phyloP scores from a whole-genome alignment of 2,888 invertebrate genomes.

The Shargacucullia verbasci region DNA sequence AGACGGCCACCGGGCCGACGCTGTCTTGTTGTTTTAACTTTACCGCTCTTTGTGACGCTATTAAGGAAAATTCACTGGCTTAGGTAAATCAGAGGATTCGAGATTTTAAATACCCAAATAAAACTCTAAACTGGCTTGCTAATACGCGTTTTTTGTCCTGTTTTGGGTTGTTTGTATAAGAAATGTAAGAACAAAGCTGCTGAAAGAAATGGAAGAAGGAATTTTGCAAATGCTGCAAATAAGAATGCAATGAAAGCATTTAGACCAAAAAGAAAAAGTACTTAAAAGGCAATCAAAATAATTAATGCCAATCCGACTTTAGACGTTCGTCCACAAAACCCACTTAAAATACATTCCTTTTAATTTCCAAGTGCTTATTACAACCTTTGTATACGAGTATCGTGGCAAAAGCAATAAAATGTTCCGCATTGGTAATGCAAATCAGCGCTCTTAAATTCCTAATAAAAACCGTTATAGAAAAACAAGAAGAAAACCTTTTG shows the following conservation, averaged over 20 bases:
- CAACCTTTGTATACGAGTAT: constrained; percentile 54
- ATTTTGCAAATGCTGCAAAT: background rate
- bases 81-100: constrained; percentile 69
- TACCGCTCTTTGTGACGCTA: constrained; percentile 75
- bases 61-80: constrained; percentile 76
- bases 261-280: constrained; percentile 19
- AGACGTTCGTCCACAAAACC: constrained; percentile 29
- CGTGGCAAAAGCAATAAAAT: constrained; percentile 65
- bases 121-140: no score
- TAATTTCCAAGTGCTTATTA: constrained; percentile 49
- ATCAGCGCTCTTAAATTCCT: constrained; percentile 74
- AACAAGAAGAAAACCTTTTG: constrained; percentile 70
- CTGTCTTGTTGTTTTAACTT: constrained; percentile 81
- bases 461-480: constrained; percentile 77
- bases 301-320: constrained; percentile 28
- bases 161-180: no score
- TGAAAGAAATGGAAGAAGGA: no score
- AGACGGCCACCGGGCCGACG: constrained; percentile 68
- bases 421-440: constrained; percentile 73
- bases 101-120: constrained; percentile 47
- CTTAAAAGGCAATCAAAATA: constrained; percentile 34
- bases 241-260: constrained; percentile 29
- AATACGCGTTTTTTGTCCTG: no score
- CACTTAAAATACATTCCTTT: constrained; percentile 51
- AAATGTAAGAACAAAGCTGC: no score